These are phyloP conservation scores for Aphelocoma coerulescens DNA, from an alignment of 2,113 vertebrate species.

Conservation along the genomic window DNA sequence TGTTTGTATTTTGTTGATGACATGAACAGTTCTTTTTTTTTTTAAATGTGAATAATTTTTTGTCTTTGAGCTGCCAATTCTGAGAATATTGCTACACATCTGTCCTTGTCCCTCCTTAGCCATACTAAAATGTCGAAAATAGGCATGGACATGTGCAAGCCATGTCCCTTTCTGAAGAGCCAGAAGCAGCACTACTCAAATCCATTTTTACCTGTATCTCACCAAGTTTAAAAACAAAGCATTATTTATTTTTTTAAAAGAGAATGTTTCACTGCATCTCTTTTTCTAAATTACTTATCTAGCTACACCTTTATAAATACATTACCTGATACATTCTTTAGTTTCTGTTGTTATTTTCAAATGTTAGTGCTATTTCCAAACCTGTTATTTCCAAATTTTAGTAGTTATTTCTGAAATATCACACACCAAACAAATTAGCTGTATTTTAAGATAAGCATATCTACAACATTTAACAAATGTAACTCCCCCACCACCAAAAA, in stretches of 20 bases:
- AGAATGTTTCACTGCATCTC: rapidly evolving
- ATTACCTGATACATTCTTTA: background rate
- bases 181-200: background rate
- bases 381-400: background rate
- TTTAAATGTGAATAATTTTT: background rate
- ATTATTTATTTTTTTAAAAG: background rate
- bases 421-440: background rate
- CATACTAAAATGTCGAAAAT: background rate
- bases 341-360: background rate
- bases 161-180: background rate
- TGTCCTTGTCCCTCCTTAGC: background rate
- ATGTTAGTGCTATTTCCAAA: background rate
- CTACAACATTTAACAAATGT: background rate
- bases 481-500: rapidly evolving
- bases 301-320: background rate
- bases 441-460: background rate
- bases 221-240: background rate
- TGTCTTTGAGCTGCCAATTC: background rate
- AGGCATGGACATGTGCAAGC: background rate
- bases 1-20: background rate
- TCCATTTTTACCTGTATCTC: background rate
- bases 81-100: background rate
- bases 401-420: background rate
- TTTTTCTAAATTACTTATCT: background rate
- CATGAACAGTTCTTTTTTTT: background rate